These are phyloP conservation scores for Copidosoma aretas DNA, from an alignment of 2,888 invertebrate species.

Conservation along the genomic window DNA sequence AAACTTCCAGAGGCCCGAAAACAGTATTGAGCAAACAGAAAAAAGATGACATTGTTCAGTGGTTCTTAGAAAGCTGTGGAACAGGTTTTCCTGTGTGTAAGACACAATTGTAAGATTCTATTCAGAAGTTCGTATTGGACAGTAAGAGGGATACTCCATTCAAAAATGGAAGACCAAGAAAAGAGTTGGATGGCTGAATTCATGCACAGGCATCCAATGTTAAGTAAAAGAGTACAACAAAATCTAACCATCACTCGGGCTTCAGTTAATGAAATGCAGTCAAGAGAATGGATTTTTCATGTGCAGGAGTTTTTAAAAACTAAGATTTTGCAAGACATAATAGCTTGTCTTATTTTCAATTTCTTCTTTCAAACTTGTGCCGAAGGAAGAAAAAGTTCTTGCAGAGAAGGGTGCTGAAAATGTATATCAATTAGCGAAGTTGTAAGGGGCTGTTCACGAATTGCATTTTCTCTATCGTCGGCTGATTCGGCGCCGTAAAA, in stretches of 20 bases:
- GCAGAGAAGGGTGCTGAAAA: slow-evolving; percentile 49
- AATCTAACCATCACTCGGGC: slow-evolving; percentile 38
- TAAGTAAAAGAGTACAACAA: slow-evolving; percentile 21
- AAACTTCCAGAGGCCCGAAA: too few species aligned
- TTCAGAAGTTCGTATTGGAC: slow-evolving; percentile 12
- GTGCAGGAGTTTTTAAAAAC: slow-evolving; percentile 34
- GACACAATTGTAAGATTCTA: slow-evolving; percentile 16
- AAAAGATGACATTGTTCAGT: too few species aligned
- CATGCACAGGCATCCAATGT: slow-evolving; percentile 21
- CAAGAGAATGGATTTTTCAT: slow-evolving; percentile 51
- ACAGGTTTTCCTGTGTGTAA: slow-evolving; percentile 26
- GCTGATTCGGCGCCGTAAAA: too few species aligned
- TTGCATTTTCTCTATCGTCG: too few species aligned
- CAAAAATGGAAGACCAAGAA: slow-evolving; percentile 29
- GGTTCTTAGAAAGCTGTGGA: neutral
- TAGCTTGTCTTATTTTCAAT: slow-evolving; percentile 34
- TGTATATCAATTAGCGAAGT: slow-evolving; percentile 45
- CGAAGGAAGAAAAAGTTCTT: slow-evolving; percentile 47
- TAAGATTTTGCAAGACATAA: slow-evolving; percentile 40
- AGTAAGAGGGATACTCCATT: slow-evolving; percentile 25
- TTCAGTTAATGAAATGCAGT: slow-evolving; percentile 41
- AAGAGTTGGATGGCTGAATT: slow-evolving; percentile 33
- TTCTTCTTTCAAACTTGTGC: slow-evolving; percentile 47
- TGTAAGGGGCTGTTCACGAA: too few species aligned
- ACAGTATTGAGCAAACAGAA: too few species aligned